Evolutionary conservation across 2,888 invertebrate genomes (phyloP), one percentile per base, ranked within the genome.

Genomic region (Napeogenes inachia): DNA sequence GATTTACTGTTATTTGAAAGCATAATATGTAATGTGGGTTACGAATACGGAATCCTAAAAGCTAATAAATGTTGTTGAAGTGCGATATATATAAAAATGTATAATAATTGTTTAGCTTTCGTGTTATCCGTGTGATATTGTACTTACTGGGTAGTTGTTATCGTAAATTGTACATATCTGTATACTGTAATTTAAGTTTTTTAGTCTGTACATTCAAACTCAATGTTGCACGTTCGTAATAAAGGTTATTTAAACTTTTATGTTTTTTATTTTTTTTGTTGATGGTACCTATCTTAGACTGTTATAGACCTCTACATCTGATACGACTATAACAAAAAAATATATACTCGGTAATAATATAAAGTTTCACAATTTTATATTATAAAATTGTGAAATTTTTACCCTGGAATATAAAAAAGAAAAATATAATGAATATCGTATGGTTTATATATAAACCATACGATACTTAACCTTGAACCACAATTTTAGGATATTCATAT

Each of bases 91-190:
- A 35, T 59, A 46, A n/a, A 56, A 50, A 30, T 30, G 50, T 50
- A 50, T 21, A 50, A 50, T 50, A 30, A 30, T 30, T 50, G 50
- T 50, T 50, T 50, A 50, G 50, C 50, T 50, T 50, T 50, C 5
- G 30, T 47, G 13, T 13, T 47, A 21, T 47, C n/a, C 47, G 50
- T 50, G 47, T 21, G 13, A 30, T 50, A 50, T 50, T 30, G 50
- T 50, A 50, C 8, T 50, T 13, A 47, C 3, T 13, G 21, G 47
- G 50, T 50, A 50, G 50, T 50, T 30, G 50, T 50, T 50, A 50
- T 50, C 50, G 13, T 57, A 60, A 63, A 56, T 46, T 63, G 63
- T 60, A 63, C 63, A 63, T 63, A 63, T 63, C 63, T 45, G 35
- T 57, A 53, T 46, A 46, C 47, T 56, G n/a, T 54, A 59, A 45